These are phyloP conservation scores for Sebastes iracundus DNA, from an alignment of 2,797 vertebrate species.

Conservation along the genomic window DNA sequence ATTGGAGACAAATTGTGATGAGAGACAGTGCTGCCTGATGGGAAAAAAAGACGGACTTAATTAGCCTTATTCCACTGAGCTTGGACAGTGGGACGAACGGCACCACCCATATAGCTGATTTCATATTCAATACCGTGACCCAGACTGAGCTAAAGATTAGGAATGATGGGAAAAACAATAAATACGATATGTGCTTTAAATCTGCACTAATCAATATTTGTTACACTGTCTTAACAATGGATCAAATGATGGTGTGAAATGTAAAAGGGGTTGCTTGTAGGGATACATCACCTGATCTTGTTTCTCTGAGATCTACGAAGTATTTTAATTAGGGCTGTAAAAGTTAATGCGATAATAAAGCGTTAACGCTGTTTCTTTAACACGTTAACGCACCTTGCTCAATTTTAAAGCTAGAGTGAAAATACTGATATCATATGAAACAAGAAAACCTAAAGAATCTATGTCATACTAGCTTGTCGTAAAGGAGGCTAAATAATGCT, in stretches of 20 bases:
- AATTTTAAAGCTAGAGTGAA: no score
- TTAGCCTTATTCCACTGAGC: constrained; percentile 7
- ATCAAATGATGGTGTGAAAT: background rate
- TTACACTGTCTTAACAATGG: background rate
- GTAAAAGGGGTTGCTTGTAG: background rate
- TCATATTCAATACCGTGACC: constrained; percentile 2
- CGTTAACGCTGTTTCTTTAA: no score
- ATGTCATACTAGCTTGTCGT: no score
- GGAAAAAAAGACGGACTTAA: constrained; percentile 2
- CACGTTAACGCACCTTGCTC: no score
- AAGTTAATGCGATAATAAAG: no score
- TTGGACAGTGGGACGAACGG: background rate
- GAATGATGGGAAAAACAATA: background rate
- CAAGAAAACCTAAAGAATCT: no score
- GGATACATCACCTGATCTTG: background rate
- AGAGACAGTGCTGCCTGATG: constrained; percentile 2
- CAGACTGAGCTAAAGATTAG: background rate
- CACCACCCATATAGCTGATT: background rate
- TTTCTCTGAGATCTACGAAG: background rate
- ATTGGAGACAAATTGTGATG: background rate
- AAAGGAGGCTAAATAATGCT: no score
- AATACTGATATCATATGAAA: no score
- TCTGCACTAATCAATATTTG: background rate
- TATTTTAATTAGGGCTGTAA: no score
- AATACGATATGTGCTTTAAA: background rate